phyloP scores from a whole-genome alignment of 2,888 invertebrate genomes.

The Cerceris ruficornis region DNA sequence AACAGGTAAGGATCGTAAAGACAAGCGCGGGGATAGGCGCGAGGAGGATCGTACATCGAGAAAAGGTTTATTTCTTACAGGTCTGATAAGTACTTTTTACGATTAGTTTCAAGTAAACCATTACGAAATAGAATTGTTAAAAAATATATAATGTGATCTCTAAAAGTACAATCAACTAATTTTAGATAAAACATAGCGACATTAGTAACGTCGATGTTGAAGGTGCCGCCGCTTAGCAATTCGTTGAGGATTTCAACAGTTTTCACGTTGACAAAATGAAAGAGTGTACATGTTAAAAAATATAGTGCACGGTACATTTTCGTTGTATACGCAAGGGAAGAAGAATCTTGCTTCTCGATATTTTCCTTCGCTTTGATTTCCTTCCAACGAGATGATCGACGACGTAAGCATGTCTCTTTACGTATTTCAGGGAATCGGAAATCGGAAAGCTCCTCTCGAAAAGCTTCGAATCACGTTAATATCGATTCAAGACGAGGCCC shows the following conservation, averaged over 20 bases:
- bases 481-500: too few species aligned
- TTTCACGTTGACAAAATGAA: constrained; percentile 57
- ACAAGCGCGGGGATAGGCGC: too few species aligned
- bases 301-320: constrained; percentile 73
- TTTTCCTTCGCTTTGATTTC: constrained; percentile 2
- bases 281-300: constrained; percentile 77
- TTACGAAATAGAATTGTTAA: constrained; percentile 79
- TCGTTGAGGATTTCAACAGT: constrained; percentile 21
- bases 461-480: too few species aligned
- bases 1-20: too few species aligned
- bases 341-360: constrained; percentile 35
- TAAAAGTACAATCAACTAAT: constrained; percentile 77
- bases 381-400: not conserved
- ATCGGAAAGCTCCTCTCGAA: too few species aligned
- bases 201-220: constrained; percentile 58
- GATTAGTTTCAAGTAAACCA: constrained; percentile 72
- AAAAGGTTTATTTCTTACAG: constrained; percentile 28
- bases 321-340: constrained; percentile 76
- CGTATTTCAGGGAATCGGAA: too few species aligned
- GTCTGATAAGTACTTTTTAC: constrained; percentile 60
- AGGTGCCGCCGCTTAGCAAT: constrained; percentile 30
- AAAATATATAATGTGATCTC: constrained; percentile 78
- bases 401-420: too few species aligned
- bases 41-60: not conserved
- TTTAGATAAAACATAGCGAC: constrained; percentile 71